Percentiles rank a stretch among this genome's conserved stretches.
Conservation (phyloP, 2,113 vertebrate genomes). For the Mystacornis crossleyi region DNA sequence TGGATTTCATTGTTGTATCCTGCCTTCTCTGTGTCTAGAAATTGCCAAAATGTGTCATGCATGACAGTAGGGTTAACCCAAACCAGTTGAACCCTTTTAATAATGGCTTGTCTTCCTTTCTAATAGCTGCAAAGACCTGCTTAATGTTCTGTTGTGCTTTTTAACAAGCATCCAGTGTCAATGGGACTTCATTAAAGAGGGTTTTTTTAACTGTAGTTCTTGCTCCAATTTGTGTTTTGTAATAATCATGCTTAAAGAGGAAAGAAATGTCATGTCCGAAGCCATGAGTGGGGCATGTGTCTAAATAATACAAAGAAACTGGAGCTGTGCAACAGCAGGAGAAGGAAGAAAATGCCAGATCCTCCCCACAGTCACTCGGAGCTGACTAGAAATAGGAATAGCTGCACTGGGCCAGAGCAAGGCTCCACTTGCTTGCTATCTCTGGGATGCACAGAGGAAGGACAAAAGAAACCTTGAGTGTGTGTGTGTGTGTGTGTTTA, state of each 20-base stretch:
- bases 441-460: not conserved
- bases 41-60: not conserved
- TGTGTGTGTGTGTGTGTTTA: not conserved
- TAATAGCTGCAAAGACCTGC: not conserved
- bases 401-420: not conserved
- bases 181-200: not conserved
- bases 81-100: not conserved
- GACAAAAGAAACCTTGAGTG: not conserved
- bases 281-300: not conserved
- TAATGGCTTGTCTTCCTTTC: not conserved
- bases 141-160: not conserved
- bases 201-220: not conserved
- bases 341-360: not conserved
- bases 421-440: not conserved
- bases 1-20: not conserved
- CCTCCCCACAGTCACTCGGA: fast-evolving
- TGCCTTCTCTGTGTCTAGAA: not conserved
- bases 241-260: not conserved
- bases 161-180: not conserved
- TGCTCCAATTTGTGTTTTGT: not conserved
- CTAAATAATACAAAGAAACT: not conserved
- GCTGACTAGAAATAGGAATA: not conserved
- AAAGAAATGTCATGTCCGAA: not conserved
- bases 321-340: not conserved
- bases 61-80: not conserved